These are phyloP conservation scores for Silvanus unidentatus DNA, from an alignment of 2,888 invertebrate genomes.

Conservation along the genomic window DNA sequence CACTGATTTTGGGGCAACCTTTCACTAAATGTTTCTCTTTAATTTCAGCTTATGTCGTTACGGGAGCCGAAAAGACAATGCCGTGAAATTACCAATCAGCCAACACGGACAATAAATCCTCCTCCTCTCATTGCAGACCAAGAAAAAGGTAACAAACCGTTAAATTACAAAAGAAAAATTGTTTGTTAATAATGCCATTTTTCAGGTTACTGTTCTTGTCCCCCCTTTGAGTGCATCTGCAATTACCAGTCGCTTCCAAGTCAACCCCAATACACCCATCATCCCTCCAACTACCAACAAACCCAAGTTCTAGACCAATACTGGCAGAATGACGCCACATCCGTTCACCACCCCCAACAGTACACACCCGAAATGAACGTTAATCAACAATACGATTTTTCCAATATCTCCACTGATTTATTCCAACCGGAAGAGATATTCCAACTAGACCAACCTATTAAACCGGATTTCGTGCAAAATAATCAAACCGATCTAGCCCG, in stretches of 20 bases:
- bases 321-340: constrained; percentile 44
- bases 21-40: constrained; percentile 1
- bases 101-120: constrained; percentile 43
- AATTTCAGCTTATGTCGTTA: constrained; percentile 50
- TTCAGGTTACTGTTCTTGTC: constrained; percentile 64
- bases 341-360: constrained; percentile 44
- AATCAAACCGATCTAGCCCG: constrained; percentile 47
- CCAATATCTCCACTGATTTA: constrained; percentile 57
- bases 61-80: constrained; percentile 51
- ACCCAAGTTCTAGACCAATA: constrained; percentile 36
- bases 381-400: constrained; percentile 54
- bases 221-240: constrained; percentile 70
- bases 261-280: constrained; percentile 36
- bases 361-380: constrained; percentile 35
- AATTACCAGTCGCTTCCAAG: constrained; percentile 43
- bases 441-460: constrained; percentile 66
- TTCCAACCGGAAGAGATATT: constrained; percentile 76
- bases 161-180: constrained; percentile 3
- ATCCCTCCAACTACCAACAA: constrained; percentile 31
- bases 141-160: constrained; percentile 53
- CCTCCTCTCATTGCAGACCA: constrained; percentile 63
- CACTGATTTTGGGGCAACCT: no score
- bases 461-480: constrained; percentile 55
- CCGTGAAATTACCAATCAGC: constrained; percentile 41
- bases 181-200: constrained; percentile 18